phyloP scores from a whole-genome alignment of 2,888 invertebrate genomes.

The Agonum fuliginosum region DNA sequence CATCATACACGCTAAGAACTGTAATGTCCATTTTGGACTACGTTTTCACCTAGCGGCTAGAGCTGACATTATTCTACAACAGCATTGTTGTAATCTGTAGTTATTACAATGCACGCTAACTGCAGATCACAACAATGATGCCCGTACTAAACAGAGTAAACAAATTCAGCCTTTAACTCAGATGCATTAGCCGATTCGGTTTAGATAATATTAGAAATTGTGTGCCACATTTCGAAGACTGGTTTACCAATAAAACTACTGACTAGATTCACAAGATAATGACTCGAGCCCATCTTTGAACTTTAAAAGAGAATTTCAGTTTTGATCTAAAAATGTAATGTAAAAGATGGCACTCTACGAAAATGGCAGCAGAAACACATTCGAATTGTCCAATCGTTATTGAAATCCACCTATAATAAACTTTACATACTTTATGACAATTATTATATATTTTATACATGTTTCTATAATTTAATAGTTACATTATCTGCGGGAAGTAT shows the following conservation, averaged over 20 bases:
- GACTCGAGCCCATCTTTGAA: conserved; percentile 50
- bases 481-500: conserved; percentile 56
- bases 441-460: conserved; percentile 59
- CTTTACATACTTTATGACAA: conserved; percentile 57
- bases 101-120: neutral
- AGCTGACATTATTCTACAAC: conserved; percentile 53
- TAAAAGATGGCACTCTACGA: conserved; percentile 54
- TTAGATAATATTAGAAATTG: conserved; percentile 36
- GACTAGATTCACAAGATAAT: conserved; percentile 57
- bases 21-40: conserved; percentile 73
- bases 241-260: conserved; percentile 55
- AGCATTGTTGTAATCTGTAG: neutral
- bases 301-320: conserved; percentile 2
- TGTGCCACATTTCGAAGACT: conserved; percentile 57
- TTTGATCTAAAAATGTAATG: conserved; percentile 11
- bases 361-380: conserved; percentile 58
- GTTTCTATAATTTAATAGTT: conserved; percentile 58
- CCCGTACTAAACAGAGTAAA: conserved; percentile 41
- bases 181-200: conserved; percentile 25
- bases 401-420: conserved; percentile 55
- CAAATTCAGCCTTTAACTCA: conserved; percentile 54
- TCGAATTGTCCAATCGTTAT: conserved; percentile 43
- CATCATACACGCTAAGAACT: conserved; percentile 61
- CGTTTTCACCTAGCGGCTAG: conserved; percentile 70
- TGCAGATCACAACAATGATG: neutral